phyloP scores from a whole-genome alignment of 2,888 invertebrate genomes.

The Nowickia ferox region DNA sequence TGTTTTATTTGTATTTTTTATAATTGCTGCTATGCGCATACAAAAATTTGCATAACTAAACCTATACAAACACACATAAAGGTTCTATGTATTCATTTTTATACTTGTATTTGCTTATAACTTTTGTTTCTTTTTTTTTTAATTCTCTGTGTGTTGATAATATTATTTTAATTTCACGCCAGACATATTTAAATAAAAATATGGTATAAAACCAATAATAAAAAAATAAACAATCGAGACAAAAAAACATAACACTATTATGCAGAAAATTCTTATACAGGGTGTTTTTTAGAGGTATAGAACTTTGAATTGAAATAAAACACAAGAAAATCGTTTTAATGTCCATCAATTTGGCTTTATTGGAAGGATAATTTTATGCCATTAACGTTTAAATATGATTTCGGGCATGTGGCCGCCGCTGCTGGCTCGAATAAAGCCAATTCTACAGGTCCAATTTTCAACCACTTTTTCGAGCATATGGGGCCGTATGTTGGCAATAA shows the following conservation, averaged over 20 bases:
- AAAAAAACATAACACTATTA: slow-evolving; percentile 56
- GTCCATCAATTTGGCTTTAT: no score
- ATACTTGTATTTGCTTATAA: background rate
- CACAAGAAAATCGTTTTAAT: no score
- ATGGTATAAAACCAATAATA: slow-evolving; percentile 69
- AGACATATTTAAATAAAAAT: slow-evolving; percentile 70
- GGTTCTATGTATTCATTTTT: background rate
- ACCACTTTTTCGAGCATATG: no score
- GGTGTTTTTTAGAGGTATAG: no score
- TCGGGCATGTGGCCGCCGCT: no score
- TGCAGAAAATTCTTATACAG: no score
- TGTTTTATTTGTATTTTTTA: background rate
- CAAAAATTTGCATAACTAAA: background rate
- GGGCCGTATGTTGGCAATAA: no score
- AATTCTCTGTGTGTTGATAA: slow-evolving; percentile 61
- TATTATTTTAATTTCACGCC: slow-evolving; percentile 81
- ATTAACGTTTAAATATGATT: no score
- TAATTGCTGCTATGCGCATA: background rate
- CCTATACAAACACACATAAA: background rate
- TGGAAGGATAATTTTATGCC: no score
- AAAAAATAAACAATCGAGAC: slow-evolving; percentile 59
- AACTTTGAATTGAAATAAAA: no score
- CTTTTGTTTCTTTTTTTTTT: background rate
- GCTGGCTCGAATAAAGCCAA: no score
- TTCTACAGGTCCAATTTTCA: no score